Evolutionary conservation across 2,797 vertebrate genomes (phyloP).

Genomic region (Parambassis ranga): DNA sequence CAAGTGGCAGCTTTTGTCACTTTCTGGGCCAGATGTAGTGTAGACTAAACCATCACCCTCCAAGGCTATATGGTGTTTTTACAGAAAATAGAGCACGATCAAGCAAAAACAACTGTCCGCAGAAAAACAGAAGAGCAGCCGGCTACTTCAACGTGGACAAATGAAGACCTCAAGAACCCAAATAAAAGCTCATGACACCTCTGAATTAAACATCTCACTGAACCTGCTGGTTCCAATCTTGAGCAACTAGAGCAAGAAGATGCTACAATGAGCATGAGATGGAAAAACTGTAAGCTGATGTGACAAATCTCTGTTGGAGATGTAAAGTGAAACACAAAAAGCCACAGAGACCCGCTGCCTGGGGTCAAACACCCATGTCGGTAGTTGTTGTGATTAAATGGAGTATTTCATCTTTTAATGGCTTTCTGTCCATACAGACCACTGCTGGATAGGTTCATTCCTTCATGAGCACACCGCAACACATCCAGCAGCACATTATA

Average conservation of each 20-base stretch:
- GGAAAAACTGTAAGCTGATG: neutral
- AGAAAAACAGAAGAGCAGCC: neutral
- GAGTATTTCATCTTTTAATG: neutral
- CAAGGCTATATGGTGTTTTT: neutral
- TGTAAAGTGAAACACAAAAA: neutral
- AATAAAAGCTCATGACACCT: neutral
- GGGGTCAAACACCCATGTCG: neutral
- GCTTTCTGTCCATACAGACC: neutral
- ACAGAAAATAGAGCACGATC: no score
- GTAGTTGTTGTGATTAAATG: neutral
- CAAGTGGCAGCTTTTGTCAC: neutral
- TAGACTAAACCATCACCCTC: neutral
- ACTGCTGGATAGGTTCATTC: neutral
- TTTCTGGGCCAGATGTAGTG: neutral
- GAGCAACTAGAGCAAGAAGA: neutral
- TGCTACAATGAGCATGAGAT: neutral
- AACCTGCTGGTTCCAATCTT: neutral
- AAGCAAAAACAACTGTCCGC: neutral
- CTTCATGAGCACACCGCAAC: neutral
- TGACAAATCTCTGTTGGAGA: neutral
- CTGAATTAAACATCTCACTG: conserved; percentile 1
- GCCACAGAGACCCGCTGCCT: neutral
- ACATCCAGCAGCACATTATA: neutral
- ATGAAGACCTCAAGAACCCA: neutral
- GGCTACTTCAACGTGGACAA: neutral